Evolutionary conservation across 2,113 vertebrate species (phyloP).

Genomic region (Porphyrio hochstetteri): DNA sequence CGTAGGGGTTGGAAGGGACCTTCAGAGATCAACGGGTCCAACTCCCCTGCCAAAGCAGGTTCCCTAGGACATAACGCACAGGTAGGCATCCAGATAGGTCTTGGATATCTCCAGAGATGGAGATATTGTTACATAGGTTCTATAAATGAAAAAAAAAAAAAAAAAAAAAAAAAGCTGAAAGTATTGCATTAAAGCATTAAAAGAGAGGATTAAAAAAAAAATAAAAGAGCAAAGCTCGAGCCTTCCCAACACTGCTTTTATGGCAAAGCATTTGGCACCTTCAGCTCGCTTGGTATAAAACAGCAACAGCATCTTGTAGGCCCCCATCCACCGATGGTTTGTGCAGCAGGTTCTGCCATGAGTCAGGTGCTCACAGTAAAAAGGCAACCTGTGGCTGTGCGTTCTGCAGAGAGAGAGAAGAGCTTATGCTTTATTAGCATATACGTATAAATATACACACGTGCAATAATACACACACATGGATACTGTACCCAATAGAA

Average conservation of each 20-base stretch:
- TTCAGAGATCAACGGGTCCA: no score
- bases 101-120: no score
- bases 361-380: neutral
- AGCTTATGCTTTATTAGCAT: neutral
- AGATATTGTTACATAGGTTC: neutral
- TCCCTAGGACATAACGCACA: no score
- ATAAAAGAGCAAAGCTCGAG: neutral
- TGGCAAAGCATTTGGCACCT: neutral
- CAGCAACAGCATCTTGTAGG: neutral
- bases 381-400: neutral
- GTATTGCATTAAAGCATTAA: fast-evolving
- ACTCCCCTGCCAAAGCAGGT: no score
- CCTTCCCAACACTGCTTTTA: neutral
- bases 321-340: neutral
- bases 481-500: neutral
- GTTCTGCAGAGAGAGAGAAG: neutral
- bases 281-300: neutral
- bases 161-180: neutral
- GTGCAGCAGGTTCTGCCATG: fast-evolving
- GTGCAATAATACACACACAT: neutral
- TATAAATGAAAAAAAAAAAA: neutral
- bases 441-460: neutral
- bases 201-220: neutral
- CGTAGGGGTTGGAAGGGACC: no score
- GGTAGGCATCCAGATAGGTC: no score